Evolutionary conservation across 1,140 invertebrate species (phyloP).

Genomic region (Papilio glaucus): DNA sequence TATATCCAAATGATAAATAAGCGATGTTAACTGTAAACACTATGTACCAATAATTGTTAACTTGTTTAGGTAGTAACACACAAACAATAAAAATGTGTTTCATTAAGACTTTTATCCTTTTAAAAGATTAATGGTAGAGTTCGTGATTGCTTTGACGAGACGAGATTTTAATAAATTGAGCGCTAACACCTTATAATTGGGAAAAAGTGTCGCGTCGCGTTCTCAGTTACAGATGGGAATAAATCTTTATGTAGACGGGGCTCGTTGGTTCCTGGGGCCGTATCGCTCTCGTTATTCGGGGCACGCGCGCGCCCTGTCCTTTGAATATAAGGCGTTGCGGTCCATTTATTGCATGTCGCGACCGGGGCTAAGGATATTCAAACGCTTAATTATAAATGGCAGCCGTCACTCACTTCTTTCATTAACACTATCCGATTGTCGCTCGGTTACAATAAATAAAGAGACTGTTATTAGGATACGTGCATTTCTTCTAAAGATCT

Average conservation of each 20-base stretch:
- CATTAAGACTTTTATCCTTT: background rate
- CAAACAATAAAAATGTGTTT: background rate
- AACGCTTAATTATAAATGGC: conserved; percentile 72
- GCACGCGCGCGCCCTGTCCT: conserved; percentile 72
- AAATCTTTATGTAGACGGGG: conserved; percentile 80
- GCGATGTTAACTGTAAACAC: too few relatives aligned
- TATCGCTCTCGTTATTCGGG: conserved; percentile 60
- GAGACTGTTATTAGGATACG: conserved; percentile 14
- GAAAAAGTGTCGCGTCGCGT: conserved; percentile 79
- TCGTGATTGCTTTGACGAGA: conserved; percentile 75
- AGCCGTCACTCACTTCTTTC: conserved; percentile 48
- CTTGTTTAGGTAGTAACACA: too few relatives aligned
- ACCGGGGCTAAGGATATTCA: conserved; percentile 63
- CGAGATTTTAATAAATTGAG: conserved; percentile 78
- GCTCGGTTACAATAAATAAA: conserved; percentile 38
- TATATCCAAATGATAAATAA: too few relatives aligned
- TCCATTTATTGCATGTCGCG: conserved; percentile 74
- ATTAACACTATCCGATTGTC: conserved; percentile 16
- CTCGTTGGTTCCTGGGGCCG: conserved; percentile 54
- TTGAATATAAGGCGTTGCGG: conserved; percentile 70
- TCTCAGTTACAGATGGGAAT: conserved; percentile 81
- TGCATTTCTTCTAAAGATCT: too few relatives aligned
- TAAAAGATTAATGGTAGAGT: conserved; percentile 37
- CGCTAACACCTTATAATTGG: conserved; percentile 80
- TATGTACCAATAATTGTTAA: too few relatives aligned